Base-by-base conservation (phyloP, 2,113 vertebrate species). In the Notiomystis cincta region DNA sequence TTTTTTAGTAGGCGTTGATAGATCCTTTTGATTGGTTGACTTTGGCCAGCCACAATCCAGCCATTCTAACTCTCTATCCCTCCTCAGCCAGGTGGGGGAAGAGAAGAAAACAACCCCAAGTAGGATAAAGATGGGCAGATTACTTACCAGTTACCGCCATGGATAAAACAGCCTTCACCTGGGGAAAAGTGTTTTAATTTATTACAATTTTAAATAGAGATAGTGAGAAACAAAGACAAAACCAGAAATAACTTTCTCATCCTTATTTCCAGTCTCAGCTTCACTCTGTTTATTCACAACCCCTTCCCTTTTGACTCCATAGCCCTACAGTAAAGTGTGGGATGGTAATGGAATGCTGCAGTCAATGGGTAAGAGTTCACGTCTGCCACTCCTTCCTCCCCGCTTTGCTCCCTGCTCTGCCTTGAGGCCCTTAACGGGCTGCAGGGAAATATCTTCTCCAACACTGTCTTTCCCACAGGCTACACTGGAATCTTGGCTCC, bases 241-340 rank as follows among this genome's bases (percentile, higher is more conserved):
- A 33, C 4, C 8, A 44, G 35, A 62, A 76, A 7, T 7, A 17
- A 3, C 9, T 77, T 81, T 56, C 3, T 13, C 7, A 6, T 1
- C 8, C 15, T 73, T 87, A 11, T 70, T 89, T 60, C 6, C 14
- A 20, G 19, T 51, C 31, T 87, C 37, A 91, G 1, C 7, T 66
- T 92, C 16, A 38, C 1, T 51, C 11, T 6, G 4, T 62, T 60
- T 70, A 40, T 62, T 75, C 13, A 17, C 19, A 20, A 5, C 1
- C 6, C 30, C 47, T 24, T 57, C 15, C 3, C 4, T 77, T 72
- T 37, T 27, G 6, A 13, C 3, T 15, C 10, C 1, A 1, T 5
- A 51, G 6, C 2, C 6, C 22, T 14, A 44, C 10, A 64, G 18
- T 17, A 12, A 30, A 66, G 61, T 6, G 28, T 17, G 8, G 30